phyloP scores from a whole-genome alignment of 2,888 invertebrate species.

The Acleris sparsana region DNA sequence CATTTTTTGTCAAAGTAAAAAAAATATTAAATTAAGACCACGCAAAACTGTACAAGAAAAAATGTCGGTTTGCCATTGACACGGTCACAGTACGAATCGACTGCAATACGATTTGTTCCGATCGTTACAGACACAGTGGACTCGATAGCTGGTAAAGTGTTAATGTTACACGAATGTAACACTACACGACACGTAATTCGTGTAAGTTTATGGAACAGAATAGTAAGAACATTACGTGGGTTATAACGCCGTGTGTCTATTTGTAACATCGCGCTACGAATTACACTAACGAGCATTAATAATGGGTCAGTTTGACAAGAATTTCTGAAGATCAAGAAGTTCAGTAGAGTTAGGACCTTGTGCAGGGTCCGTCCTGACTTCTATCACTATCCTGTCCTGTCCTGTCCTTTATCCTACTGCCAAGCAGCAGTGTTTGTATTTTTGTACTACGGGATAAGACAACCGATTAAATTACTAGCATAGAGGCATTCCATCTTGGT shows the following conservation, averaged over 20 bases:
- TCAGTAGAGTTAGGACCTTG: no score
- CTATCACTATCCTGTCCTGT: no score
- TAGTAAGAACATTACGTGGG: background rate
- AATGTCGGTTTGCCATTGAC: slow-evolving; percentile 51
- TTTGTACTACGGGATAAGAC: no score
- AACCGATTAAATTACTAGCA: no score
- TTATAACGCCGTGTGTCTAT: background rate
- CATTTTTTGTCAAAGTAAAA: background rate
- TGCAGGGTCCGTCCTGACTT: no score
- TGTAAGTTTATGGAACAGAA: background rate
- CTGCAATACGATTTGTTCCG: slow-evolving; percentile 50
- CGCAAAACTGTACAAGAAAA: slow-evolving; percentile 37
- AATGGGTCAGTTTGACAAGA: no score
- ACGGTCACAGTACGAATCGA: slow-evolving; percentile 41
- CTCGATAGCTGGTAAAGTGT: slow-evolving; percentile 13
- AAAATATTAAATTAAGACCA: slow-evolving; percentile 2
- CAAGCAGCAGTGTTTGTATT: no score
- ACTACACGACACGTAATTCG: slow-evolving; percentile 1
- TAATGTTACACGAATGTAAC: slow-evolving; percentile 3
- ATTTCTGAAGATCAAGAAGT: no score
- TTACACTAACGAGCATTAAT: no score
- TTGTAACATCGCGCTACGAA: no score
- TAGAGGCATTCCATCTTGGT: no score
- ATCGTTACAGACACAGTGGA: slow-evolving; percentile 44
- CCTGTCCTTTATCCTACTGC: no score